Evolutionary conservation across 2,113 vertebrate genomes (phyloP).

Genomic region (Motacilla alba): DNA sequence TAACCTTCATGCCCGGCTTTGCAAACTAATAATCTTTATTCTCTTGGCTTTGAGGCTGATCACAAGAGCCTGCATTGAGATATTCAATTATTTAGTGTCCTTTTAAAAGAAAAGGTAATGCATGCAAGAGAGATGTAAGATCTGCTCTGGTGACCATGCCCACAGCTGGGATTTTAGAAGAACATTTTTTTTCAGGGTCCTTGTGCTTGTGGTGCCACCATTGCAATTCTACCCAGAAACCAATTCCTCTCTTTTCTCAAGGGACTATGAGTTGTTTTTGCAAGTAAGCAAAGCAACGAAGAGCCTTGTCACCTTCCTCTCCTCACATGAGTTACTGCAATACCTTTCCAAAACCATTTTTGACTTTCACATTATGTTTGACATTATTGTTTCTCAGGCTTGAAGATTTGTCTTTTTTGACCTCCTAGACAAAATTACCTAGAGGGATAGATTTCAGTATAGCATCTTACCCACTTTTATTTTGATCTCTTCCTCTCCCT

Average conservation of each 20-base stretch:
- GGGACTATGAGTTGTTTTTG: not conserved
- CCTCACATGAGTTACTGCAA: not conserved
- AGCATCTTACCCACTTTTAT: not conserved
- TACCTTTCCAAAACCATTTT: not conserved
- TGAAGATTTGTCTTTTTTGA: not conserved
- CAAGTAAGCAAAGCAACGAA: not conserved
- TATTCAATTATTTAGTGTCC: conserved; percentile 41
- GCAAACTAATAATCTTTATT: conserved; percentile 16
- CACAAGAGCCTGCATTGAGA: not conserved
- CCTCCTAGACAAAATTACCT: not conserved
- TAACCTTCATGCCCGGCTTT: not conserved
- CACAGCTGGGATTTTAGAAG: not conserved
- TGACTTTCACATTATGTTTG: not conserved
- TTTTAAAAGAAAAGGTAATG: conserved; percentile 36
- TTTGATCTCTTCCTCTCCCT: not conserved
- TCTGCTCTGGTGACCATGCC: not conserved
- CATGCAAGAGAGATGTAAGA: not conserved
- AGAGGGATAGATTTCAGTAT: not conserved
- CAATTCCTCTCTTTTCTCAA: not conserved
- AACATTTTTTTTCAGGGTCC: not conserved
- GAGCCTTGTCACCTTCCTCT: not conserved
- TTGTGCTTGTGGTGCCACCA: not conserved
- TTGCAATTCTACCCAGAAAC: not conserved
- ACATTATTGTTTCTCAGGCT: not conserved
- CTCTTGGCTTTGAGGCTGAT: not conserved